Percentiles rank a stretch among this genome's conserved stretches.
Conservation (phyloP, 2,113 vertebrate species). For the Fregetta grallaria region DNA sequence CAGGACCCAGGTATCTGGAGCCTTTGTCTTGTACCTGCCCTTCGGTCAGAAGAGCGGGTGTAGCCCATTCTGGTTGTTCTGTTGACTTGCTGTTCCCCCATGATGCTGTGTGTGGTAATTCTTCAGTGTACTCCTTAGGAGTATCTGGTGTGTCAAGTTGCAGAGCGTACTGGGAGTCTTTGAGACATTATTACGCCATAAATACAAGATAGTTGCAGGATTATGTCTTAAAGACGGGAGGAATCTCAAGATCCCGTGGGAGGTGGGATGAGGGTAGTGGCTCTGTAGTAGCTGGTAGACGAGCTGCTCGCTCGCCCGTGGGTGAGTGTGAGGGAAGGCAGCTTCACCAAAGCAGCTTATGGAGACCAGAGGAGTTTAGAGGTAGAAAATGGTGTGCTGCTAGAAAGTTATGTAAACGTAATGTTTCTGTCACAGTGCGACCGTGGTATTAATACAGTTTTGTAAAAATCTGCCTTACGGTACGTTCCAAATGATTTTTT, state of each 20-base stretch:
- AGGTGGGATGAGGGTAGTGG: conserved; percentile 43
- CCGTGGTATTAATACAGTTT: background rate
- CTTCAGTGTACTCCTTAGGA: background rate
- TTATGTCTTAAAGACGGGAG: background rate
- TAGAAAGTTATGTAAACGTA: background rate
- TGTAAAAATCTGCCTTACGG: background rate
- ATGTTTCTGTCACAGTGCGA: background rate
- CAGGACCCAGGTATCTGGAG: background rate
- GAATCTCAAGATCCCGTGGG: background rate
- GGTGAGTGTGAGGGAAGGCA: conserved; percentile 25
- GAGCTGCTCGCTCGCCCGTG: background rate
- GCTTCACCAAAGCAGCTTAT: conserved; percentile 14
- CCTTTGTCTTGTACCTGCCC: background rate
- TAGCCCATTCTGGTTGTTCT: background rate
- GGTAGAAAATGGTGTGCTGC: background rate
- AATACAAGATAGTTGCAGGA: background rate
- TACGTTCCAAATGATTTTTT: rapidly evolving
- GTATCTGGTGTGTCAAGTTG: background rate
- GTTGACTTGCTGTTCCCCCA: background rate
- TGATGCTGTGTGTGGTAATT: background rate
- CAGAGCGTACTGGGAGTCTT: background rate
- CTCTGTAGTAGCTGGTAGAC: conserved; percentile 35
- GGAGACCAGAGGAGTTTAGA: background rate
- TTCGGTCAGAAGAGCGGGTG: background rate
- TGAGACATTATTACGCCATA: background rate